These are phyloP conservation scores for Collichthys lucidus DNA, from an alignment of 2,113 vertebrate genomes.

Conservation along the genomic window DNA sequence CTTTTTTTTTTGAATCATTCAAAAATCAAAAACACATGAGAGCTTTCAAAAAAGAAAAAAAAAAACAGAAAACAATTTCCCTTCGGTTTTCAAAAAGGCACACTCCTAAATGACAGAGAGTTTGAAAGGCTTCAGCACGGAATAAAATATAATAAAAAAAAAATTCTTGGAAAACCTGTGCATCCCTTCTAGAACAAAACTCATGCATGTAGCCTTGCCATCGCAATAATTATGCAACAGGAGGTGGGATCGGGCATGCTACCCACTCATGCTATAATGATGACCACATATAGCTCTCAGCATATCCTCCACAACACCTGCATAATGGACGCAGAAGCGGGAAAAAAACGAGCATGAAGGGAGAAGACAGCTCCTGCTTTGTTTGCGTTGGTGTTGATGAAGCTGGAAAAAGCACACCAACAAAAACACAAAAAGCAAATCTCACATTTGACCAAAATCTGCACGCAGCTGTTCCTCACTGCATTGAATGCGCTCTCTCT, in stretches of 20 bases:
- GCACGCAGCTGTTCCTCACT: slow-evolving; percentile 46
- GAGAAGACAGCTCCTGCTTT: background rate
- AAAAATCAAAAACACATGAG: background rate
- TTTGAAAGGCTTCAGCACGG: background rate
- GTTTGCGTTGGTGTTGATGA: slow-evolving; percentile 13
- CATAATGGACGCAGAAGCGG: slow-evolving; percentile 19
- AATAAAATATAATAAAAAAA: background rate
- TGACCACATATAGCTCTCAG: slow-evolving; percentile 58
- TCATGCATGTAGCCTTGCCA: slow-evolving; percentile 29
- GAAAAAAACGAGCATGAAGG: background rate
- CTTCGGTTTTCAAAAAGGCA: background rate
- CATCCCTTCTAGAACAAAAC: slow-evolving; percentile 1
- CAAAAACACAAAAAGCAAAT: slow-evolving; percentile 2
- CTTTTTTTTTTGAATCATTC: background rate
- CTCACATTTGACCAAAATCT: slow-evolving; percentile 31
- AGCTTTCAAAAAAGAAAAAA: background rate
- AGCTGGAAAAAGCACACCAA: background rate
- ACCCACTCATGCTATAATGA: slow-evolving; percentile 69
- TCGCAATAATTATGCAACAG: slow-evolving; percentile 74
- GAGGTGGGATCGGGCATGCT: slow-evolving; percentile 62
- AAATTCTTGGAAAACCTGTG: slow-evolving; percentile 3
- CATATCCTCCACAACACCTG: slow-evolving; percentile 61
- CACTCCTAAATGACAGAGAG: background rate
- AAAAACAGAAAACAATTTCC: background rate
- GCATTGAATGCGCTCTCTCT: slow-evolving; percentile 17